Evolutionary conservation across 2,113 vertebrate genomes (phyloP).

Genomic region (Sceloporus undulatus): DNA sequence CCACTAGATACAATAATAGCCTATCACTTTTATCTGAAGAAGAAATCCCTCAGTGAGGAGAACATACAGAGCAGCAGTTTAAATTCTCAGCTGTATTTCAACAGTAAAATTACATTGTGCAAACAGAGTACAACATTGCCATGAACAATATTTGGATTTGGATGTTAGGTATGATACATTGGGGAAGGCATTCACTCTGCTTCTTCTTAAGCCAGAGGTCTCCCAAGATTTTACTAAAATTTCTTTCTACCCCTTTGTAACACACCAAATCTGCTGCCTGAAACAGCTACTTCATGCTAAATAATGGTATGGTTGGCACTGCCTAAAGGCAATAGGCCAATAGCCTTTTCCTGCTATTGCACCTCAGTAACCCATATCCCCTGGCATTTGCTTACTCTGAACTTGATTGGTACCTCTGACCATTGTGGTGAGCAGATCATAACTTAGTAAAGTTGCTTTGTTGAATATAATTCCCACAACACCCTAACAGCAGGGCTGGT

Average conservation of each 20-base stretch:
- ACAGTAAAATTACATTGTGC: background rate
- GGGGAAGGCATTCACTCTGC: background rate
- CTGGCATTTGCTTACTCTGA: too few species aligned
- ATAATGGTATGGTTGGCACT: too few species aligned
- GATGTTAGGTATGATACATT: background rate
- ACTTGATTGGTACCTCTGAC: too few species aligned
- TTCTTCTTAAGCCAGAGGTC: background rate
- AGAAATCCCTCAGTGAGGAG: background rate
- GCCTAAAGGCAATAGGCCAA: background rate
- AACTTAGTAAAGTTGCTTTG: too few species aligned
- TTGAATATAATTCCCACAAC: too few species aligned
- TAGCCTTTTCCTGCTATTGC: background rate
- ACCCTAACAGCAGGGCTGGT: too few species aligned
- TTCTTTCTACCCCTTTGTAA: too few species aligned
- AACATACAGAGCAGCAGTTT: background rate
- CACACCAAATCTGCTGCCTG: too few species aligned
- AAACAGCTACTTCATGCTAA: too few species aligned
- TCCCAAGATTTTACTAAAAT: background rate
- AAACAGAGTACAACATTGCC: background rate
- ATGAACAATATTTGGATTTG: background rate
- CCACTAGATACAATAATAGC: background rate
- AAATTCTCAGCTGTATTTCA: conserved; percentile 3
- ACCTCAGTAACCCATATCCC: background rate
- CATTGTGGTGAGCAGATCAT: too few species aligned
- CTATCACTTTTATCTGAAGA: background rate